Evolutionary conservation across 2,113 vertebrate species (phyloP).

Genomic region (Crypturellus undulatus): DNA sequence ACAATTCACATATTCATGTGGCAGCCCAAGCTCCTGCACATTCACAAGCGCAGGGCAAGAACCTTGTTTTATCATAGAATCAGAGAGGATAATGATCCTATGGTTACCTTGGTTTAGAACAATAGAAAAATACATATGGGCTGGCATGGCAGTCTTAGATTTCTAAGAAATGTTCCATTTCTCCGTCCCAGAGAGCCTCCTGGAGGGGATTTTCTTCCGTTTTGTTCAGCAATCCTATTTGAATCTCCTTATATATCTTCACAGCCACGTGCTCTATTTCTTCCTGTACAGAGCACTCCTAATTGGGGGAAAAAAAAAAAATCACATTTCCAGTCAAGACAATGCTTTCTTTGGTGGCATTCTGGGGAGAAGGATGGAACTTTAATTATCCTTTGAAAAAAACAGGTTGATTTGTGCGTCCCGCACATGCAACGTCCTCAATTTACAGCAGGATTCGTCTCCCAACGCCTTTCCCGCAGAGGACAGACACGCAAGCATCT

Average conservation of each 20-base stretch:
- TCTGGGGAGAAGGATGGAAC: not conserved
- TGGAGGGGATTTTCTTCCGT: not conserved
- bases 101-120: not conserved
- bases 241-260: not conserved
- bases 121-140: not conserved
- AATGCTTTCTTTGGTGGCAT: not conserved
- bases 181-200: rapidly evolving
- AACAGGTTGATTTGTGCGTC: not conserved
- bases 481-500: not conserved
- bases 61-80: too few species aligned
- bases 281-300: too few species aligned
- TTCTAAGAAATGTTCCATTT: not conserved
- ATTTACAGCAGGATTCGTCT: not conserved
- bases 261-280: too few species aligned
- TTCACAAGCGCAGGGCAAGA: not conserved
- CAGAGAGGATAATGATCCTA: too few species aligned
- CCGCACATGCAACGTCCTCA: not conserved
- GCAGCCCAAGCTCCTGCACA: not conserved
- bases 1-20: not conserved
- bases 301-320: too few species aligned
- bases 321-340: too few species aligned
- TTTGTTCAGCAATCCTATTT: not conserved
- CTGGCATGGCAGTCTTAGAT: not conserved
- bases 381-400: not conserved
- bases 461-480: too few species aligned